These are phyloP conservation scores for Eleutherodactylus coqui DNA, from an alignment of 2,797 vertebrate genomes.

Conservation along the genomic window DNA sequence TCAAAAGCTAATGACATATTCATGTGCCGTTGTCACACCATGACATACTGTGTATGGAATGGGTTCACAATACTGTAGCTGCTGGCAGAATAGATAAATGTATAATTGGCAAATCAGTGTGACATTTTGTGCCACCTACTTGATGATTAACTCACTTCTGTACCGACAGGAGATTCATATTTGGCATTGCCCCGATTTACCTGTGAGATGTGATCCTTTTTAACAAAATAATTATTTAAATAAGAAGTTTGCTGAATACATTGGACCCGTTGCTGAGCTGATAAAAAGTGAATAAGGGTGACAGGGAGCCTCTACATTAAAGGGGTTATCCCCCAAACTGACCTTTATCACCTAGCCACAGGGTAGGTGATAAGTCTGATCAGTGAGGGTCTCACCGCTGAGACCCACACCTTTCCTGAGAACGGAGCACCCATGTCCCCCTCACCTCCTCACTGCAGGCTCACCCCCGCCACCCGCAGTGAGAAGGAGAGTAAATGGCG, in stretches of 20 bases:
- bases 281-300: too few relatives aligned
- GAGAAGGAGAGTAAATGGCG: too few relatives aligned
- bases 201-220: background rate
- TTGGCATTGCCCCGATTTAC: background rate
- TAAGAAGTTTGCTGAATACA: background rate
- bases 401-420: too few relatives aligned
- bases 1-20: background rate
- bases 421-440: too few relatives aligned
- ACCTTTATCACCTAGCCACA: too few relatives aligned
- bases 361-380: too few relatives aligned
- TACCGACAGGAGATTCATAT: background rate
- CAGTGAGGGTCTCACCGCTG: too few relatives aligned
- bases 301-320: too few relatives aligned
- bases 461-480: too few relatives aligned
- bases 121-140: background rate
- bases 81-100: background rate
- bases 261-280: background rate
- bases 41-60: background rate
- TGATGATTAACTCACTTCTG: background rate
- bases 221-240: background rate
- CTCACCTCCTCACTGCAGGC: too few relatives aligned
- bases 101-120: constrained; percentile 14
- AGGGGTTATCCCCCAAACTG: too few relatives aligned
- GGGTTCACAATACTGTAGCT: background rate
- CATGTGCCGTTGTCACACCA: background rate